Base-by-base conservation (phyloP, 2,888 invertebrate genomes). In the Frankliniella intonsa region DNA sequence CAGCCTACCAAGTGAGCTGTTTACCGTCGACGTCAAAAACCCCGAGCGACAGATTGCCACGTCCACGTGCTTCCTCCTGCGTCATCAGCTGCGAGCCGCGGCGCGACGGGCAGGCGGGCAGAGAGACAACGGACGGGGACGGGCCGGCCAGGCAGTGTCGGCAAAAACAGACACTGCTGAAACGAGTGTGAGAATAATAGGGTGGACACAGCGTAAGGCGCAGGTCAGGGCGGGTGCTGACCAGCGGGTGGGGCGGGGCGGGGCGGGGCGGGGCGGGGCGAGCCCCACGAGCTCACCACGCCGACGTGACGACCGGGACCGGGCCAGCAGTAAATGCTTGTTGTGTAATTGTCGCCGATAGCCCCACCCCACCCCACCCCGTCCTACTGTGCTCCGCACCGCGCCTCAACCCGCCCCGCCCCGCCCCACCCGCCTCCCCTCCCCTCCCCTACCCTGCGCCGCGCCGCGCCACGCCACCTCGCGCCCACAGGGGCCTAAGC, bases 21-120 rank as follows among this genome's bases (percentile, higher is more conserved):
- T 55, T 55, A 55, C 55, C 80, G 83, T 85, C 49, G 85, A 86
- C 81, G 84, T 87, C 81, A 84, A 87, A 50, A 85, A 87, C n/a
- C 86, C 87, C 87, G 87, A 88, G 88, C 84, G 88, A 88, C 84
- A 87, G 88, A 38, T 38, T 38, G 5, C 38, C 55, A 87, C 87
- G 84, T 88, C 55, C 55, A 55, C 55, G 55, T 88, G 83, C 87
- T 87, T 14, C 83, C 38, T 38, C 38, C 87, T 82, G 85, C 87
- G 25, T 87, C 55, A 55, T 55, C 19, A 10, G 55, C 55, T 7
- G 0, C 11, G 38, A 2, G 38, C 5, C 38, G 38, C 38, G 19
- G 55, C 19, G 55, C 14, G 55, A 5, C 55, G 55, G 19, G 14
- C 14, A 55, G 19, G 5, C 55, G 14, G 17, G 5, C 19, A 14